These are phyloP conservation scores for Sander vitreus DNA, from an alignment of 2,113 vertebrate species.

Conservation along the genomic window DNA sequence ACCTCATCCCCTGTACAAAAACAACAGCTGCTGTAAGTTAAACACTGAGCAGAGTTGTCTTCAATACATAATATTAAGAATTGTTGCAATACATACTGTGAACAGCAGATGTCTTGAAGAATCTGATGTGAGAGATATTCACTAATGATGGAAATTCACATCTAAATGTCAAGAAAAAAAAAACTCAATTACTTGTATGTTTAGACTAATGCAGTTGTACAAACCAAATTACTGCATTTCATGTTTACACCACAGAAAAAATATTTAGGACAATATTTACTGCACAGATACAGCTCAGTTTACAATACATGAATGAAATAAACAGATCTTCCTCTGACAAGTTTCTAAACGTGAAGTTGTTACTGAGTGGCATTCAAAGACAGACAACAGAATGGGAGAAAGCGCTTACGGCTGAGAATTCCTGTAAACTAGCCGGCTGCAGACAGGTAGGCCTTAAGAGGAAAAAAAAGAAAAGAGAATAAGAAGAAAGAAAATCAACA, in stretches of 20 bases:
- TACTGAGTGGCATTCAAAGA: background rate
- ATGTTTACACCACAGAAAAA: background rate
- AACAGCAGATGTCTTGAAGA: conserved; percentile 89
- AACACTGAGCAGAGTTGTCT: background rate
- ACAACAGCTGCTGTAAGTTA: conserved; percentile 2
- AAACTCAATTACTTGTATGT: background rate
- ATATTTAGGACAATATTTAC: background rate
- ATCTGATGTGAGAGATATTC: conserved; percentile 84
- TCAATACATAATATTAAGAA: background rate
- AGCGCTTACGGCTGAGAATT: conserved; percentile 65
- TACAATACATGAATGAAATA: background rate
- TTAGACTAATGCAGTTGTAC: background rate
- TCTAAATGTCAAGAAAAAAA: conserved; percentile 71
- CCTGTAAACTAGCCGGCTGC: conserved; percentile 52
- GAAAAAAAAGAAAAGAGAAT: background rate
- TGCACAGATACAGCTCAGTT: background rate
- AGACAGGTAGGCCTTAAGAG: conserved; percentile 50
- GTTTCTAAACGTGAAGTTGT: background rate
- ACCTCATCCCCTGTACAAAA: conserved; percentile 88
- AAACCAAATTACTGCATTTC: background rate
- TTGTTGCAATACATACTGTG: conserved; percentile 84
- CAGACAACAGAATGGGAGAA: background rate
- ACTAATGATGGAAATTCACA: conserved; percentile 78
- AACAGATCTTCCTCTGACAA: background rate
- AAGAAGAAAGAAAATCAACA: conserved; percentile 1